Conservation (phyloP, 2,113 vertebrate species). For the Prolemur simus region DNA sequence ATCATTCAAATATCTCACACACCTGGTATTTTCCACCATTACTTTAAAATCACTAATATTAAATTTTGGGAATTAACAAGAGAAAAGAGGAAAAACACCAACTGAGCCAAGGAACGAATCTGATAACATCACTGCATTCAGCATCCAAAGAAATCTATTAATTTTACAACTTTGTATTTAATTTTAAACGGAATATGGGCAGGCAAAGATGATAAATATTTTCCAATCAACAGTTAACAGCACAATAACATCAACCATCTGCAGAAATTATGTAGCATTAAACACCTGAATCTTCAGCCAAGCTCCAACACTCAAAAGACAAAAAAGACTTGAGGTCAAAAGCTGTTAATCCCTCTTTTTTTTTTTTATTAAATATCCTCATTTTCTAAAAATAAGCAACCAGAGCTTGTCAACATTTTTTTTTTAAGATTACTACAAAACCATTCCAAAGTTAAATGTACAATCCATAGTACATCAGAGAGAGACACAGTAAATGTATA, state of each 20-base stretch:
- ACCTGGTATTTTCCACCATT: conserved; percentile 23
- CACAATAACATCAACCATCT: conserved; percentile 4
- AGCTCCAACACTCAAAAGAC: conserved; percentile 46
- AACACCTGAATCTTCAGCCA: conserved; percentile 41
- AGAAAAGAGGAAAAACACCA: conserved; percentile 2
- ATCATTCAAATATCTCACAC: not conserved
- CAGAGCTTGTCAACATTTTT: conserved; percentile 60
- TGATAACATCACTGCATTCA: not conserved
- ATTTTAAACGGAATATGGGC: not conserved
- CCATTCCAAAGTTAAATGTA: conserved; percentile 61
- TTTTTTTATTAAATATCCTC: conserved; percentile 69
- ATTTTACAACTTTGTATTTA: conserved; percentile 19
- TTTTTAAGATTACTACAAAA: conserved; percentile 69
- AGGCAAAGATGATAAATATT: not conserved
- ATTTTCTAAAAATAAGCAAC: conserved; percentile 71
- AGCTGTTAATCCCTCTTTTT: conserved; percentile 56
- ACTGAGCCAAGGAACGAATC: not conserved
- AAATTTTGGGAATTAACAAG: not conserved
- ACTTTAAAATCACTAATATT: conserved; percentile 38
- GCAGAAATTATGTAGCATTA: conserved; percentile 17
- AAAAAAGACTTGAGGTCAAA: conserved; percentile 64
- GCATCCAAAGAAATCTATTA: not conserved
- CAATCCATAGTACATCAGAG: conserved; percentile 68
- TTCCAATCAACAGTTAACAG: conserved; percentile 35
- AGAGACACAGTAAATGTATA: conserved; percentile 73